Percentiles rank a stretch among this genome's conserved stretches.
These are phyloP conservation scores for Enteromius anoplus DNA, from an alignment of 2,797 vertebrate species.

Conservation along the genomic window DNA sequence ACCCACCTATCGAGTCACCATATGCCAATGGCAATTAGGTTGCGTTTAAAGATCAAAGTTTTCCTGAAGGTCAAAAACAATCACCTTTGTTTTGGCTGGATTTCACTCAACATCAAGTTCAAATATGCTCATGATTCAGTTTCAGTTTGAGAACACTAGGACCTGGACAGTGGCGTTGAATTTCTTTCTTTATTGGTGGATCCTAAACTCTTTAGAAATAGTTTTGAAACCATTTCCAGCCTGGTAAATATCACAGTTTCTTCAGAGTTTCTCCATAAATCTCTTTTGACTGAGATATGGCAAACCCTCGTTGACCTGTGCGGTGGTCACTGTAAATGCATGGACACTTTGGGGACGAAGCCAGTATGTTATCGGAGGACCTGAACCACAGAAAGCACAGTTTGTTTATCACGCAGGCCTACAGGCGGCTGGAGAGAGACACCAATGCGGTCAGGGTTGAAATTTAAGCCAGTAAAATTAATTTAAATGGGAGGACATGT, in stretches of 20 bases:
- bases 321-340: neutral
- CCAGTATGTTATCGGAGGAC: neutral
- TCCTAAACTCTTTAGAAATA: neutral
- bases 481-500: neutral
- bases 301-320: neutral
- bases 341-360: neutral
- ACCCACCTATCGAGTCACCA: neutral
- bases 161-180: neutral
- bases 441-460: neutral
- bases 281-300: neutral
- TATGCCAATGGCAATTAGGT: neutral
- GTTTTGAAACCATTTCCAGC: neutral
- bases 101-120: neutral
- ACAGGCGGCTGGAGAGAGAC: neutral
- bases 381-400: neutral
- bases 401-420: neutral
- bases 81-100: neutral
- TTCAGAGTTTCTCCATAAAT: neutral
- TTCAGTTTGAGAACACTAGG: neutral
- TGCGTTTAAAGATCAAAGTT: neutral
- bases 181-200: neutral
- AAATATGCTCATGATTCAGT: neutral
- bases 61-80: neutral
- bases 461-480: neutral
- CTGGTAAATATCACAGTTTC: neutral